Evolutionary conservation across 2,113 vertebrate genomes (phyloP).

Genomic region (Oreotrochilus melanogaster): DNA sequence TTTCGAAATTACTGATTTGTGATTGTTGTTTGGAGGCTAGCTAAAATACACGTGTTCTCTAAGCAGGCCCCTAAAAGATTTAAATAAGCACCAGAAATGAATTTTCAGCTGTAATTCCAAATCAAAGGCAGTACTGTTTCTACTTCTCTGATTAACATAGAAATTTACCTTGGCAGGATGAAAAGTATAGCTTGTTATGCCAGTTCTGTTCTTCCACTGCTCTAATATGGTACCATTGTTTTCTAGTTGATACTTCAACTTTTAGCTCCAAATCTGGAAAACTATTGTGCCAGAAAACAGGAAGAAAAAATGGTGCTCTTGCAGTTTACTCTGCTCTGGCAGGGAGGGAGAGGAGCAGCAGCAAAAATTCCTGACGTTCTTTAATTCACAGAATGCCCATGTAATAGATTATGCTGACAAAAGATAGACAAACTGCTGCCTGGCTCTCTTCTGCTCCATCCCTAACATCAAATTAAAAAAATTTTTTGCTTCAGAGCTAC

Average conservation of each 20-base stretch:
- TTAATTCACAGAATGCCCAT: background rate
- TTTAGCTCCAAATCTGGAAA: background rate
- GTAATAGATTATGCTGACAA: background rate
- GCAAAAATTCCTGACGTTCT: background rate
- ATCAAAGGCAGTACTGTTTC: background rate
- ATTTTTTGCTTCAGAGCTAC: background rate
- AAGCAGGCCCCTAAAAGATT: background rate
- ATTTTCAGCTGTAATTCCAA: background rate
- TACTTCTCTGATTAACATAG: background rate
- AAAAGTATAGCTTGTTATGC: background rate
- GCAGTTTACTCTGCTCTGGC: background rate
- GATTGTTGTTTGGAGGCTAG: background rate
- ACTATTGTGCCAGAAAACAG: background rate
- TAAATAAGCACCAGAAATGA: background rate
- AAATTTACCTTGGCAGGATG: background rate
- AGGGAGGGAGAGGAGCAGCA: background rate
- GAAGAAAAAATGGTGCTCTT: background rate
- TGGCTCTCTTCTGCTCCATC: background rate
- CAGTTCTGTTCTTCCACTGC: background rate
- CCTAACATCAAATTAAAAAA: background rate
- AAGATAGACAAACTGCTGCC: background rate
- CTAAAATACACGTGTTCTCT: background rate
- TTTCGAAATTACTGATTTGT: background rate
- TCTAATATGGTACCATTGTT: background rate
- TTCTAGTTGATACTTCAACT: background rate